Evolutionary conservation across 2,113 vertebrate genomes (phyloP).

Genomic region (Chiloscyllium plagiosum): DNA sequence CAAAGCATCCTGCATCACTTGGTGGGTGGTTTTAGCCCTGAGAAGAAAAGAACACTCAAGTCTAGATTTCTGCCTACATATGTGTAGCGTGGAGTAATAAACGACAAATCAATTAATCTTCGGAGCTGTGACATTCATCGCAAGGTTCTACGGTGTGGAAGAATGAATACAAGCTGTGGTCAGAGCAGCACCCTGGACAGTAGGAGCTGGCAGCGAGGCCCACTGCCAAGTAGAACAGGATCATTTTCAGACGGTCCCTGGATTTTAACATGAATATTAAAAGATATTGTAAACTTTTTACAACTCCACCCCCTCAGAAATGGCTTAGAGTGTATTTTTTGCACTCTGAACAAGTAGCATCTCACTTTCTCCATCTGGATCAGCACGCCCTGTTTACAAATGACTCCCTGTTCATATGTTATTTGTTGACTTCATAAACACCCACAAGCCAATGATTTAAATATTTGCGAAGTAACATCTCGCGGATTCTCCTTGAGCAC

Average conservation of each 20-base stretch:
- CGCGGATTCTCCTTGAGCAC: neutral
- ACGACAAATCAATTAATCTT: constrained; percentile 33
- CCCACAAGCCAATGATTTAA: constrained; percentile 8
- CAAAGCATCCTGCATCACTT: neutral
- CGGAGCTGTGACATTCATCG: constrained; percentile 10
- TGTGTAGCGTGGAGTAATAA: neutral
- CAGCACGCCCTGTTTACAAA: neutral
- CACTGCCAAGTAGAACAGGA: constrained; percentile 6
- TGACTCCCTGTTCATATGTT: neutral
- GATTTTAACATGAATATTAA: constrained; percentile 4
- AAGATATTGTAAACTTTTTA: neutral
- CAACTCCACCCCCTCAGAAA: neutral
- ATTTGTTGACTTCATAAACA: neutral
- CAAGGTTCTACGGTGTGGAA: constrained; percentile 17
- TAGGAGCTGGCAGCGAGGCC: constrained; percentile 1
- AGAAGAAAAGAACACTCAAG: constrained; percentile 2
- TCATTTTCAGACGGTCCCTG: neutral
- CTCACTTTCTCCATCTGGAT: neutral
- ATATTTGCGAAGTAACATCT: neutral
- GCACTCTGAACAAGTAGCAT: neutral
- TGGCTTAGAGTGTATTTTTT: neutral
- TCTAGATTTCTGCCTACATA: neutral
- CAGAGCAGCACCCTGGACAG: neutral
- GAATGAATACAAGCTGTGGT: constrained; percentile 38
- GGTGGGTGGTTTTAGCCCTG: neutral